Evolutionary conservation across 2,888 invertebrate genomes (phyloP), one percentile per base, ranked within the genome.

Genomic region (Caenorhabditis wallacei): DNA sequence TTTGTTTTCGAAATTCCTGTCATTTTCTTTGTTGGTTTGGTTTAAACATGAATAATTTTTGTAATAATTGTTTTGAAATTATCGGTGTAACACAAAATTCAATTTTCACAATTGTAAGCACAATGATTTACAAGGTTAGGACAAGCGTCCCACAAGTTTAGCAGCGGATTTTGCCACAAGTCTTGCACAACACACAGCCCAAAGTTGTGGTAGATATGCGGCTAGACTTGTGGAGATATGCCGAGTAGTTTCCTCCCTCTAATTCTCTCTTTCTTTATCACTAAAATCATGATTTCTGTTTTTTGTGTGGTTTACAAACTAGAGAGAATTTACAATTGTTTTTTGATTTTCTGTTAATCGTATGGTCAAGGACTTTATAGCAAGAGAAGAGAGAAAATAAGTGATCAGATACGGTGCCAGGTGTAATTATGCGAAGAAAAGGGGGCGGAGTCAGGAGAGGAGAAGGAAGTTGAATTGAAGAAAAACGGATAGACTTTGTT

Each of bases 281-380:
- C 56, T 48, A 30, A 56, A 40, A 35, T 24, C 68, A 53, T 68
- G 68, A 68, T 54, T 54, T 53, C 68, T 53, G 69, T 13, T 53
- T 16, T 13, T 51, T 26, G 7, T 10, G 16, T 26, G 4, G 35
- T n/a, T 18, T 16, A 18, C 43, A 71, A 71, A 71, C 71, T 71
- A 71, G 48, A 71, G 59, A 71, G 59, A 71, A 71, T 48, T 51
- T 22, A 51, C 26, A 7, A 18, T 20, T 71, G 71, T 59, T 70
- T 70, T 59, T 57, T 57, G 57, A 43, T 70, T 57, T 70, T 59
- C 37, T 40, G 18, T n/a, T n/a, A n/a, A n/a, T 7, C 2, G n/a
- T 2, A 18, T 61, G 59, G 71, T 71, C 59, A 61, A 61, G 59
- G 71, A 71, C 59, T 71, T 70, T 70, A 5, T 20, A 43, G 46